Evolutionary conservation across 2,888 invertebrate genomes (phyloP).

Genomic region (Diabrotica balteata): DNA sequence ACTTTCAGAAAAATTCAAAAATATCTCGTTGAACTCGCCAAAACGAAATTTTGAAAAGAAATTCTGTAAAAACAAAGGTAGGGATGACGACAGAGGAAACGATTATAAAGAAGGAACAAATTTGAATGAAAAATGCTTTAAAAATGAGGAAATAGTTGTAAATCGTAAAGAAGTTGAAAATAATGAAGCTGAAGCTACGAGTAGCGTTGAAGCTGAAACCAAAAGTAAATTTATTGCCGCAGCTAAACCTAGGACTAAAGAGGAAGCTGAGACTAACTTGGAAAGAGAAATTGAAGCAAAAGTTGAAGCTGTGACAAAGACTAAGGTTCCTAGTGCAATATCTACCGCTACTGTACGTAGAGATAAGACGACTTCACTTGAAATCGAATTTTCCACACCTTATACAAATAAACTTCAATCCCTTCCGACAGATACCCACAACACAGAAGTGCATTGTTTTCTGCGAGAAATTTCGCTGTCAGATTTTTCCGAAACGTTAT

Average conservation of each 20-base stretch:
- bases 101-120: neutral
- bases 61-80: neutral
- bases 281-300: neutral
- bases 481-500: constrained; percentile 22
- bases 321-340: neutral
- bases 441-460: constrained; percentile 3
- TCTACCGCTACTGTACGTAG: too few species aligned
- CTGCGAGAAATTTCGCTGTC: constrained; percentile 15
- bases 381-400: neutral
- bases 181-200: neutral
- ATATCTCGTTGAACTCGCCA: constrained; percentile 6
- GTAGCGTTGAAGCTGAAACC: neutral
- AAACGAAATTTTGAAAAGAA: constrained; percentile 5
- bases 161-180: neutral
- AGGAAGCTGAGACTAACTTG: neutral
- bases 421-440: neutral
- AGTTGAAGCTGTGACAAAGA: neutral
- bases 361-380: too few species aligned
- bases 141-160: neutral
- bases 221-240: constrained; percentile 1
- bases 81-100: neutral
- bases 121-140: neutral
- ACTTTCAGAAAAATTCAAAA: constrained; percentile 9
- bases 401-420: neutral
- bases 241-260: neutral